Conservation (phyloP, 2,888 invertebrate species). For the Cordilura impudica region DNA sequence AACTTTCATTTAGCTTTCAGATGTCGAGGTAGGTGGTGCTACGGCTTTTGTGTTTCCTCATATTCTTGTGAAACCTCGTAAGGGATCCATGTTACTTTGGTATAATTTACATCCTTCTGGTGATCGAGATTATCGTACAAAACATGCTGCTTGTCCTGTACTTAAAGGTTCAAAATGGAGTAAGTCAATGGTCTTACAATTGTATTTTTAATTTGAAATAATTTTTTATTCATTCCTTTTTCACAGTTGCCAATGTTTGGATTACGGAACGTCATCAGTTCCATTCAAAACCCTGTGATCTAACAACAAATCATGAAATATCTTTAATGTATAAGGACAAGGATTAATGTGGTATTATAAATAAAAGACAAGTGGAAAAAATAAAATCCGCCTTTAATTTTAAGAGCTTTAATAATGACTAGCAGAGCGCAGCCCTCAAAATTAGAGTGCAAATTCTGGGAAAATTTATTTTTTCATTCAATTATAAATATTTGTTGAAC, state of each 20-base stretch:
- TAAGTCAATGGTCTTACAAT: too few relatives aligned
- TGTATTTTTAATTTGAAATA: neutral
- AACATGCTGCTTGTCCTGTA: conserved; percentile 74
- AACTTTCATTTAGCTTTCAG: conserved; percentile 87
- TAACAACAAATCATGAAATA: conserved; percentile 68
- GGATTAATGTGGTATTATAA: conserved; percentile 57
- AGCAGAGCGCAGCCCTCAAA: too few relatives aligned
- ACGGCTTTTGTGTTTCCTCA: conserved; percentile 96
- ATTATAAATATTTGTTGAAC: too few relatives aligned
- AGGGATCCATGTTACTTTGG: conserved; percentile 80
- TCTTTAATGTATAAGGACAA: conserved; percentile 67
- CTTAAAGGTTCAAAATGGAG: conserved; percentile 74
- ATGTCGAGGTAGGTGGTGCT: conserved; percentile 97
- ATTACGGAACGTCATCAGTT: conserved; percentile 90
- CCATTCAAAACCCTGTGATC: conserved; percentile 81
- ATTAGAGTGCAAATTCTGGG: too few relatives aligned
- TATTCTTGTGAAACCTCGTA: conserved; percentile 90
- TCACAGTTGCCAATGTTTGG: conserved; percentile 90
- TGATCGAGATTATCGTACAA: conserved; percentile 71
- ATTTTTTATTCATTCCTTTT: neutral
- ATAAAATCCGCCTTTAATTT: too few relatives aligned
- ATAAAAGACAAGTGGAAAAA: too few relatives aligned
- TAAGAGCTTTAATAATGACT: too few relatives aligned
- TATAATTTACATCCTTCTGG: conserved; percentile 72
- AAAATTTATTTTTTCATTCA: too few relatives aligned